Evolutionary conservation across 2,888 invertebrate species (phyloP), one percentile per base, ranked within the genome.

Genomic region (Drosophila neotestacea): DNA sequence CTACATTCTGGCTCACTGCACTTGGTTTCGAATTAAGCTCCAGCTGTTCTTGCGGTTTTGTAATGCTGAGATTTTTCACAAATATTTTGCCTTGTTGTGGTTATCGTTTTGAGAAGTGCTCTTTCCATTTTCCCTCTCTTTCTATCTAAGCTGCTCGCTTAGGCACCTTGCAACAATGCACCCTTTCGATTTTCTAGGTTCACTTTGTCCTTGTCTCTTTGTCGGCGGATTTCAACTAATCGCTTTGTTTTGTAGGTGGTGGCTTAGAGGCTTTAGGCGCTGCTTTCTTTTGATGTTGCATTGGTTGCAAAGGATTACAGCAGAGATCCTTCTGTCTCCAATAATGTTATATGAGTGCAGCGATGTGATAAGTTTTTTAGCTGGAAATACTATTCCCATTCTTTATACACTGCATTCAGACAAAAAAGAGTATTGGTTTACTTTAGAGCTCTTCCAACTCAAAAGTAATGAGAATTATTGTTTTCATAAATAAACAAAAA

Each of bases 191-290:
- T 50, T 16, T 52, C 10, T 44, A 22, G 11, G 13, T 42, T 9
- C 38, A 46, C 44, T 22, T 58, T 52, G 38, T 62, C 13, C 54
- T 52, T 50, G 22, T 58, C 51, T 59, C 68, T 80, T 79, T 79
- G 77, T 77, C 77, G 81, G 77, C 71, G 80, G 70, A 72, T 78
- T 79, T 52, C n/a, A 30, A 46, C 54, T 64, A 71, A 76, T 60
- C 79, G 70, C 71, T 76, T 79, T 81, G 78, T 80, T 76, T 79
- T 66, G 82, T 73, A 76, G 79, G 76, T 73, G 76, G 47, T 52
- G 78, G 70, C 74, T 78, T 73, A 76, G 64, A 64, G 78, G 58
- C 46, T 56, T 56, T 30, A 28, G 28, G 51, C 63, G 73, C 63
- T 60, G 41, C 32, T 16, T 54, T 30, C 36, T 78, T 76, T 76